phyloP scores from a whole-genome alignment of 2,888 invertebrate genomes.

The Phalera bucephala region DNA sequence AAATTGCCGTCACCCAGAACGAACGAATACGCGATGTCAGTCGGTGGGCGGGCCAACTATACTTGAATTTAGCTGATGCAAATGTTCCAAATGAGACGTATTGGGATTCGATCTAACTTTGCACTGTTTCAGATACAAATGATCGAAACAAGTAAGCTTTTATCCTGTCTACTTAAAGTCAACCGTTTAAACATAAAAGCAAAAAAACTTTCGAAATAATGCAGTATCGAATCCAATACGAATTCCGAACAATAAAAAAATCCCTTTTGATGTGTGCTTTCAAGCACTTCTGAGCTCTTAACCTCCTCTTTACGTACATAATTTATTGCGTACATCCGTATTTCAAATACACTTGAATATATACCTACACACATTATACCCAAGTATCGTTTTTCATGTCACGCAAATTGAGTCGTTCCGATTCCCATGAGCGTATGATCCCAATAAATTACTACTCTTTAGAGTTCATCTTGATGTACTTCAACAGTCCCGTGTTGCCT shows the following conservation, averaged over 20 bases:
- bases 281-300: conserved; percentile 2
- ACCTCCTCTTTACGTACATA: conserved; percentile 16
- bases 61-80: too few relatives aligned
- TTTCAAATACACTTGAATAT: conserved; percentile 6
- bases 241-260: background rate
- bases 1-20: too few relatives aligned
- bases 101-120: too few relatives aligned
- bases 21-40: too few relatives aligned
- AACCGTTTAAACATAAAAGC: too few relatives aligned
- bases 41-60: too few relatives aligned
- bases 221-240: background rate
- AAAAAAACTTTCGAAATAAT: too few relatives aligned
- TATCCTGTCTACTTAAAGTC: too few relatives aligned
- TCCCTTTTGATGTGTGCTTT: background rate
- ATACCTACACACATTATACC: conserved; percentile 18
- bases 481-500: conserved; percentile 1
- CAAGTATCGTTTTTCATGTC: conserved; percentile 41
- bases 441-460: conserved; percentile 33
- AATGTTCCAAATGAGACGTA: too few relatives aligned
- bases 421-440: conserved; percentile 34
- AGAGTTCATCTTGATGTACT: conserved; percentile 13
- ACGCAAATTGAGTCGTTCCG: conserved; percentile 42
- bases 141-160: too few relatives aligned
- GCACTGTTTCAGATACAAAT: too few relatives aligned
- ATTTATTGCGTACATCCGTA: conserved; percentile 20